Evolutionary conservation across 2,888 invertebrate species (phyloP).

Genomic region (Leptinotarsa tumamoca): DNA sequence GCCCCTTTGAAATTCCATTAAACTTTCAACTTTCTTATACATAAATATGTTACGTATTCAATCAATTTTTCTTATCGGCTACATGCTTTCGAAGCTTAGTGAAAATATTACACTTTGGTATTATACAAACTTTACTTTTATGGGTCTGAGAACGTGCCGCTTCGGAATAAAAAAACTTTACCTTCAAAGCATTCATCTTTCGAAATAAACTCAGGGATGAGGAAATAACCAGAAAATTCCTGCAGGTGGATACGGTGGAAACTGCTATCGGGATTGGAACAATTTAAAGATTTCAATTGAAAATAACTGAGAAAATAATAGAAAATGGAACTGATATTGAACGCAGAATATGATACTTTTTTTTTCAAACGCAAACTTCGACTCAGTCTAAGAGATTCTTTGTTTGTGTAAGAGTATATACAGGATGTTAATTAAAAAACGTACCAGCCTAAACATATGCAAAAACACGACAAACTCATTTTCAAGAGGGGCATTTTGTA

Average conservation of each 20-base stretch:
- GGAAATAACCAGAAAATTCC: neutral
- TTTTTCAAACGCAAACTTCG: no score
- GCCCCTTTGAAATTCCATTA: constrained; percentile 49
- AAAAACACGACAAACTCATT: no score
- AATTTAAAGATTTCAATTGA: no score
- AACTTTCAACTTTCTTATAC: constrained; percentile 51
- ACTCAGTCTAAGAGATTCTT: no score
- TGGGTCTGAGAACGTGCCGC: neutral
- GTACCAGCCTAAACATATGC: no score
- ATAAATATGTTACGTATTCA: constrained; percentile 52
- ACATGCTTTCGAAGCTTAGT: constrained; percentile 39
- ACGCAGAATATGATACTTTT: no score
- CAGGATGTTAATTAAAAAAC: no score
- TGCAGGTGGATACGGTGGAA: neutral
- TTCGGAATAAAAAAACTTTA: neutral
- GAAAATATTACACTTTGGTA: constrained; percentile 38
- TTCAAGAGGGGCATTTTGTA: no score
- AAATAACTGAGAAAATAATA: no score
- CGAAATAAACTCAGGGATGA: neutral
- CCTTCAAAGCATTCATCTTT: neutral
- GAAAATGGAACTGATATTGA: no score
- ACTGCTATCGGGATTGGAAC: no score
- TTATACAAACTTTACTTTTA: constrained; percentile 31
- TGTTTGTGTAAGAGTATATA: no score
- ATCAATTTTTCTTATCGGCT: constrained; percentile 49